phyloP scores from a whole-genome alignment of 2,888 invertebrate species.

The Caenorhabditis imperialis region DNA sequence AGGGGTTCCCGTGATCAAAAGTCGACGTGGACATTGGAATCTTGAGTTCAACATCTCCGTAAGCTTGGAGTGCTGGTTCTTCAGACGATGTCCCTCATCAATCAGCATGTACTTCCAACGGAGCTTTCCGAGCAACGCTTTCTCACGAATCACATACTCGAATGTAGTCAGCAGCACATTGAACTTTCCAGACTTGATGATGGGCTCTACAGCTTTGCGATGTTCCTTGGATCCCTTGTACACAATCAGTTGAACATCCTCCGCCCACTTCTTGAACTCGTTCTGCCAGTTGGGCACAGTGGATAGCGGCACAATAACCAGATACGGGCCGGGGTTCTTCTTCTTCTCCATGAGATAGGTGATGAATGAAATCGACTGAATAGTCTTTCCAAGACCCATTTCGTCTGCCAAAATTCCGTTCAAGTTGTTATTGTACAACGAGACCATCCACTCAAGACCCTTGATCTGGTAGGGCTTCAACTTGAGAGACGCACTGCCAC shows the following conservation, averaged over 20 bases:
- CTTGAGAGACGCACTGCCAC: slow-evolving; percentile 83
- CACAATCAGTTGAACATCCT: slow-evolving; percentile 84
- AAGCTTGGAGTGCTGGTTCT: slow-evolving; percentile 99
- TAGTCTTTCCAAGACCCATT: slow-evolving; percentile 82
- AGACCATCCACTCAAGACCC: slow-evolving; percentile 98
- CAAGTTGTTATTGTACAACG: slow-evolving; percentile 96
- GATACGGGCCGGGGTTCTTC: slow-evolving; percentile 91
- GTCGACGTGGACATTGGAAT: slow-evolving; percentile 90
- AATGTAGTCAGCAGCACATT: slow-evolving; percentile 99
- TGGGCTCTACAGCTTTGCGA: slow-evolving; percentile 62
- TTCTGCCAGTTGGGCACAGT: slow-evolving; percentile 98
- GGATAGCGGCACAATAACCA: slow-evolving; percentile 97
- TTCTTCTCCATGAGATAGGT: slow-evolving; percentile 98
- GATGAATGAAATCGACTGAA: slow-evolving; percentile 91
- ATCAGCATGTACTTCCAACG: slow-evolving; percentile 99
- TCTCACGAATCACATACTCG: slow-evolving; percentile 98
- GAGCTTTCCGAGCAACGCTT: slow-evolving; percentile 92
- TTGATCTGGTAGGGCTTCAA: slow-evolving; percentile 93
- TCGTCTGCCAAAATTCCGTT: slow-evolving; percentile 99
- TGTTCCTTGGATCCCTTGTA: slow-evolving; percentile 54
- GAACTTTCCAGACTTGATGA: slow-evolving; percentile 84
- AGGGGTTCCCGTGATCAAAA: slow-evolving; percentile 86
- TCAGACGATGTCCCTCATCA: slow-evolving; percentile 99
- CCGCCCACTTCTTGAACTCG: slow-evolving; percentile 99
- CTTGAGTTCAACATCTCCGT: slow-evolving; percentile 96